phyloP scores from a whole-genome alignment of 2,888 invertebrate genomes.

The Graphium colonna region DNA sequence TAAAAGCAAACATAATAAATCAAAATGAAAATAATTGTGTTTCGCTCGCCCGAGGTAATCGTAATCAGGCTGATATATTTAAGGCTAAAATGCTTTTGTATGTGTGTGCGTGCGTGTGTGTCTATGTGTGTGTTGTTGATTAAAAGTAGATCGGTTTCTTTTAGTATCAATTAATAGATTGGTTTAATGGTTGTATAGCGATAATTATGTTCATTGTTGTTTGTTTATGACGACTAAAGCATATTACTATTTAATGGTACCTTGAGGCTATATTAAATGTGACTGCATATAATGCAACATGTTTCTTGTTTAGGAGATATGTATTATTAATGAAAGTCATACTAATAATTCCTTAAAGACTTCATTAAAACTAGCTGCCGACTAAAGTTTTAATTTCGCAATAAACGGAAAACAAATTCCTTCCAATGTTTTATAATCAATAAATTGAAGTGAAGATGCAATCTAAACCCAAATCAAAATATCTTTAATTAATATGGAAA shows the following conservation, averaged over 20 bases:
- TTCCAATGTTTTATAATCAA: too few species aligned
- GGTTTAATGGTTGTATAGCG: constrained; percentile 14
- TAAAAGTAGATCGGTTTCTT: constrained; percentile 19
- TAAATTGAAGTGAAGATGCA: too few species aligned
- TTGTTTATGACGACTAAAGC: constrained; percentile 8
- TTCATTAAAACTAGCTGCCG: too few species aligned
- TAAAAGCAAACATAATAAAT: constrained; percentile 42
- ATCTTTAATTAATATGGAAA: too few species aligned
- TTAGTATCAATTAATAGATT: constrained; percentile 13
- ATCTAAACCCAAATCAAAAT: too few species aligned
- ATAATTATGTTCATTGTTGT: constrained; percentile 5
- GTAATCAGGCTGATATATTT: constrained; percentile 59
- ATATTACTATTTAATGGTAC: constrained; percentile 8
- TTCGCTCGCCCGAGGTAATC: constrained; percentile 71
- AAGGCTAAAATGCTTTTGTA: constrained; percentile 41
- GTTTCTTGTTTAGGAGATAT: background rate
- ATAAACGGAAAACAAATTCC: too few species aligned
- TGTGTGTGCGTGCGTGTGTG: constrained; percentile 28
- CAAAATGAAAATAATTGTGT: constrained; percentile 60
- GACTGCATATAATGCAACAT: constrained; percentile 6
- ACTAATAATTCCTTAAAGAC: too few species aligned
- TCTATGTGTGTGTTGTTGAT: constrained; percentile 26
- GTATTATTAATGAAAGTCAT: background rate
- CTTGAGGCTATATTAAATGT: constrained; percentile 8
- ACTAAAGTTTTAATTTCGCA: too few species aligned